Evolutionary conservation across 2,888 invertebrate species (phyloP).

Genomic region (Caenorhabditis macrosperma): DNA sequence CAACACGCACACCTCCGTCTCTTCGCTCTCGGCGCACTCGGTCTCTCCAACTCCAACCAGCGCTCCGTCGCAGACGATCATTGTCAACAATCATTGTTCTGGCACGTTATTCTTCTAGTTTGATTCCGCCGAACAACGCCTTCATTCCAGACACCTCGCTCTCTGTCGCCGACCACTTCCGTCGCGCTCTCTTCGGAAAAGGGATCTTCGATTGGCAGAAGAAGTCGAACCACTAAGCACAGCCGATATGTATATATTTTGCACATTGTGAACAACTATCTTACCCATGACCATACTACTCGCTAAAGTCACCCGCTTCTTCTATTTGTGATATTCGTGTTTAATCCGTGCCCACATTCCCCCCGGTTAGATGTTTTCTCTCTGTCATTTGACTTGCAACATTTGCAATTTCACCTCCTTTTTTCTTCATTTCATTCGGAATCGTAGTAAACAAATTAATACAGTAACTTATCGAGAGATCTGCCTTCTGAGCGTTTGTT

Average conservation of each 20-base stretch:
- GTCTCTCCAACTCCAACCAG: constrained; percentile 39
- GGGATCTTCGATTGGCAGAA: constrained; percentile 44
- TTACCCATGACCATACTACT: background rate
- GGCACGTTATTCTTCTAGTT: constrained; percentile 3
- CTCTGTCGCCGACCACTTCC: constrained; percentile 65
- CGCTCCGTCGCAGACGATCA: constrained; percentile 29
- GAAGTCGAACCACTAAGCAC: constrained; percentile 25
- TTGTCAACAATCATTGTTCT: constrained; percentile 41
- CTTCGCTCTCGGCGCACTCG: constrained; percentile 39
- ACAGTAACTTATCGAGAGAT: constrained; percentile 44
- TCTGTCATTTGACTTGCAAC: background rate
- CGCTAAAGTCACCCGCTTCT: background rate
- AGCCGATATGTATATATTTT: constrained; percentile 23
- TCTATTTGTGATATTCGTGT: background rate
- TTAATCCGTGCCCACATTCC: constrained; percentile 5
- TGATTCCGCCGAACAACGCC: background rate
- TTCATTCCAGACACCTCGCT: constrained; percentile 47
- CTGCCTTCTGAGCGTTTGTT: constrained; percentile 26
- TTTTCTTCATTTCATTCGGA: constrained; percentile 14
- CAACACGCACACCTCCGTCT: constrained; percentile 61
- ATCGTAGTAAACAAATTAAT: constrained; percentile 16
- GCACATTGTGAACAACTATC: constrained; percentile 13
- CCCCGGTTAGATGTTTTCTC: constrained; percentile 12
- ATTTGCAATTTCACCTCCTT: too few species aligned
- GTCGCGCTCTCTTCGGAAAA: constrained; percentile 60